A percentile compares a stretch with the other conserved stretches of the same genome.
These are phyloP conservation scores for Corynorhinus townsendii DNA, from an alignment of 2,113 vertebrate genomes.

Conservation along the genomic window DNA sequence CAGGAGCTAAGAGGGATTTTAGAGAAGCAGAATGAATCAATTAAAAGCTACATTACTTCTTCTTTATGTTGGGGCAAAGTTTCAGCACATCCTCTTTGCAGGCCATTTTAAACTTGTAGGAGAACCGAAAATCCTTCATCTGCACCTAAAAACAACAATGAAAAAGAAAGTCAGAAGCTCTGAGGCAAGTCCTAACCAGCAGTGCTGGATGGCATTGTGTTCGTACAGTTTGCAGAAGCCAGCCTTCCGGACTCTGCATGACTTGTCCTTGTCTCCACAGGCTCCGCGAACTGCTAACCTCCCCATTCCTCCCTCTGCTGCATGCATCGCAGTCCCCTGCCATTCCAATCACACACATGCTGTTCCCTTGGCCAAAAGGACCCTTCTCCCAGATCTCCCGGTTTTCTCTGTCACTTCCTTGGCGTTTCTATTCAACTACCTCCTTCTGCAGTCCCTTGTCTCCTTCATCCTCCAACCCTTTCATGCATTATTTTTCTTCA, in stretches of 20 bases:
- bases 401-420: not conserved
- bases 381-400: not conserved
- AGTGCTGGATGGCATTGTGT: not conserved
- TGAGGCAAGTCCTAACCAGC: not conserved
- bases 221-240: not conserved
- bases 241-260: not conserved
- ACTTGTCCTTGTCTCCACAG: not conserved
- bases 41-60: conserved; percentile 87
- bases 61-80: conserved; percentile 97
- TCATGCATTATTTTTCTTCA: not conserved
- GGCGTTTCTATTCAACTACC: not conserved
- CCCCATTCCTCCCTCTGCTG: not conserved
- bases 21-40: not conserved
- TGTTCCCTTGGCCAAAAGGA: not conserved
- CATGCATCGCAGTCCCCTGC: no score
- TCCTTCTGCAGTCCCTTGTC: not conserved
- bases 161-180: conserved; percentile 1
- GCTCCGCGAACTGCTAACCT: no score
- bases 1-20: not conserved
- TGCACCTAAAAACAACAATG: conserved; percentile 86
- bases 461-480: not conserved
- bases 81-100: conserved; percentile 98
- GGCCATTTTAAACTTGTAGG: conserved; percentile 98
- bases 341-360: not conserved
- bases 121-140: conserved; percentile 98